Evolutionary conservation across 2,113 vertebrate genomes (phyloP).

Genomic region (Corythaeola cristata): DNA sequence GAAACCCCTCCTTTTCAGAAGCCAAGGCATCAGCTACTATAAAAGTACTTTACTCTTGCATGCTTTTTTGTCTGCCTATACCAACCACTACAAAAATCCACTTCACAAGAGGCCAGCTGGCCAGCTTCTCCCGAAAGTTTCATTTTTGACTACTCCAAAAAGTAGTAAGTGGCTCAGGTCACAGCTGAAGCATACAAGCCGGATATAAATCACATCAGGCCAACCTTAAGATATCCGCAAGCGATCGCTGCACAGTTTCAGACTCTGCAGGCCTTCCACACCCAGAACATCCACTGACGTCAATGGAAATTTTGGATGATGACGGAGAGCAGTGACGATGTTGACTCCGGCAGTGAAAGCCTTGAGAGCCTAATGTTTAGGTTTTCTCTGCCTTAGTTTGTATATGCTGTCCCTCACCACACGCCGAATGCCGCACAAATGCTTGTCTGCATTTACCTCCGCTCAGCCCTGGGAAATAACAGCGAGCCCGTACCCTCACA

Average conservation of each 20-base stretch:
- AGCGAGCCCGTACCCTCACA: rapidly evolving
- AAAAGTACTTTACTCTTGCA: not conserved
- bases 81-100: not conserved
- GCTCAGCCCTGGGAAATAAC: not conserved
- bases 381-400: constrained; percentile 56
- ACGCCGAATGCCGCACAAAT: rapidly evolving
- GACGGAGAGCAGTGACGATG: constrained; percentile 40
- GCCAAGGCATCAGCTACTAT: not conserved
- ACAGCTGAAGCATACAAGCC: not conserved
- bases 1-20: not conserved
- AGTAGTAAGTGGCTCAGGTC: not conserved
- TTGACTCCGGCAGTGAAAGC: constrained; percentile 38
- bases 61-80: not conserved
- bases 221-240: constrained; percentile 1
- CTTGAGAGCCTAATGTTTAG: constrained; percentile 45
- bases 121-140: not conserved
- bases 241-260: constrained; percentile 18
- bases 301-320: constrained; percentile 61
- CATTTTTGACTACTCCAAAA: constrained; percentile 16
- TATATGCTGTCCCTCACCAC: constrained; percentile 9
- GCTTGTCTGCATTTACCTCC: not conserved
- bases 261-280: not conserved
- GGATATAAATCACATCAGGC: constrained; percentile 10
- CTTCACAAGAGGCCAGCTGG: not conserved
- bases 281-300: constrained; percentile 49